Base-by-base conservation (phyloP, 2,797 vertebrate species). In the Synanceia verrucosa region DNA sequence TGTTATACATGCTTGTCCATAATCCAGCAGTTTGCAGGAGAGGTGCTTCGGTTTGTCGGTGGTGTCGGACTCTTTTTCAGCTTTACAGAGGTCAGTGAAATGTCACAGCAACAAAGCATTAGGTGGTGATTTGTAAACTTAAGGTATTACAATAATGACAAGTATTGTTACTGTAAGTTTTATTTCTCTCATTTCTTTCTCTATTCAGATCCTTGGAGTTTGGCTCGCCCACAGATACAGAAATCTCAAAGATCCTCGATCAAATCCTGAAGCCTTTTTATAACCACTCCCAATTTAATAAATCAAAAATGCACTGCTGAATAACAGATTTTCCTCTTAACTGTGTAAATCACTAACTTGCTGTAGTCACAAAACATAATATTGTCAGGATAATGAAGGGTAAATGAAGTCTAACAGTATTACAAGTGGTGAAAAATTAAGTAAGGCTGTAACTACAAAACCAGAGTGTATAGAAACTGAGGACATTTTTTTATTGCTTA, bases 1-100 rank as follows among this genome's bases (percentile, higher is more conserved):
- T 99, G 97, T 67, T 2, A 2, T 0, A 69, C 88, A 0, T 99
- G 97, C 69, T 93, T 94, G 2, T 74, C 61, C 0, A 95, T 89
- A 78, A 95, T 99, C 76, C 95, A 95, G 91, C 71, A 64, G 21
- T 95, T 97, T 5, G 93, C 96, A 0, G 95, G 94, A 12, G 90
- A 96, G 52, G 95, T 97, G 48, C 88, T 99, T 70, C 94, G 82
- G 52, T 95, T 96, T 59, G 96, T 97, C 0, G 98, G 98, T 0
- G 96, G 97, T 8, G 91, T 97, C 29, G 96, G 97, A 23, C 95
- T 99, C 65, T 99, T 99, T 93, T 99, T 99, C 94, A 98, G 97
- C 76, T 99, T 99, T 64, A 97, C 97, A n/a, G 97, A 99, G 96
- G 97, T 98, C 64, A 48, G 94, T 56, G 4, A 76, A 29, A 2